A percentile compares a stretch with the other conserved stretches of the same genome.
phyloP scores from a whole-genome alignment of 2,888 invertebrate genomes.

The Suillia variegata region DNA sequence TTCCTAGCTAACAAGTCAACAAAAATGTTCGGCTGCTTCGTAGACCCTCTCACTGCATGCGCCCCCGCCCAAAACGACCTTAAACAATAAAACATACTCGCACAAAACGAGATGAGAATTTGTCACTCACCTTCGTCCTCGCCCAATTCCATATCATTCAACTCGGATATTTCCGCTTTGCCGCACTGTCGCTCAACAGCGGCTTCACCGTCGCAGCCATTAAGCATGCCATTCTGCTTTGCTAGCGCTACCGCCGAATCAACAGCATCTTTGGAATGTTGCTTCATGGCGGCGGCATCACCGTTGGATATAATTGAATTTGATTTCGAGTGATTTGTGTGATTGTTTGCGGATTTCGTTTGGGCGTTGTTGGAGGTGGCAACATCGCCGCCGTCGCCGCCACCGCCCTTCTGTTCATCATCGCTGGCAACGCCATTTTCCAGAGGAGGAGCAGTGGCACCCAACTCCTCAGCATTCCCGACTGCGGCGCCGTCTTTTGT shows the following conservation, averaged over 20 bases:
- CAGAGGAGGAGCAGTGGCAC: slow-evolving; percentile 39
- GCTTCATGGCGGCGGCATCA: slow-evolving; percentile 37
- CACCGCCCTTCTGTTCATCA: slow-evolving; percentile 21
- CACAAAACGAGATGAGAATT: no score
- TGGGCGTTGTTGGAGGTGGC: neutral
- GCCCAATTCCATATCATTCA: slow-evolving; percentile 44
- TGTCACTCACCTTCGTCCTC: slow-evolving; percentile 49
- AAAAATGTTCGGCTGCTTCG: no score
- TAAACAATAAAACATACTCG: no score
- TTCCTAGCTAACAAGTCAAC: no score
- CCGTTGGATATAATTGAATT: slow-evolving; percentile 55
- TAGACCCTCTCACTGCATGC: no score
- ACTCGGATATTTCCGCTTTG: slow-evolving; percentile 50
- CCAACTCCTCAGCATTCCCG: slow-evolving; percentile 35
- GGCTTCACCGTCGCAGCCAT: slow-evolving; percentile 2
- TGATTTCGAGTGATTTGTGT: slow-evolving; percentile 53
- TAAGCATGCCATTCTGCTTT: slow-evolving; percentile 30
- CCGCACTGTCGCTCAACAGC: slow-evolving; percentile 39
- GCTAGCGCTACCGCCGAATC: slow-evolving; percentile 11
- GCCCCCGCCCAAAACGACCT: no score
- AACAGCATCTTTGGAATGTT: slow-evolving; percentile 30
- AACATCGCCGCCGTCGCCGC: slow-evolving; percentile 26
- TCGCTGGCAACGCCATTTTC: slow-evolving; percentile 31
- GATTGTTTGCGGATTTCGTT: slow-evolving; percentile 36
- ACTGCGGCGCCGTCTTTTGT: slow-evolving; percentile 51